Conservation (phyloP, 2,113 vertebrate genomes). For the Lonchura striata region DNA sequence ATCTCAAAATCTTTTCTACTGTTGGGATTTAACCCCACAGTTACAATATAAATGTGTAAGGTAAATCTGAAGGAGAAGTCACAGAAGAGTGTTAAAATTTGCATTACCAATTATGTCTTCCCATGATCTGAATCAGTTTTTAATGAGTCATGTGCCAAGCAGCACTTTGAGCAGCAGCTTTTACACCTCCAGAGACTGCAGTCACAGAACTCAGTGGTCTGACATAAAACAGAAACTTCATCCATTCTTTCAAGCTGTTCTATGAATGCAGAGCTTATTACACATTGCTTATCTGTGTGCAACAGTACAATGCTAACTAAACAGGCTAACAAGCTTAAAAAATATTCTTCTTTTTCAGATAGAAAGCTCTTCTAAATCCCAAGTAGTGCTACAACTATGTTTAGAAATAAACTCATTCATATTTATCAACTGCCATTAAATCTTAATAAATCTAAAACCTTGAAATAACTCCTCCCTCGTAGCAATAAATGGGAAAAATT, state of each 20-base stretch:
- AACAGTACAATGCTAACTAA: not conserved
- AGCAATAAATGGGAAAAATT: not conserved
- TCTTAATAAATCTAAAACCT: not conserved
- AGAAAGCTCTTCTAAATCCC: not conserved
- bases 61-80: not conserved
- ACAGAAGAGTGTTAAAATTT: not conserved
- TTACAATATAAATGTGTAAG: not conserved
- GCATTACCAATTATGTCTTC: not conserved
- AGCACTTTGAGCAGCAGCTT: not conserved
- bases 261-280: not conserved
- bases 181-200: not conserved
- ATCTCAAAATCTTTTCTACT: not conserved
- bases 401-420: not conserved
- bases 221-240: not conserved
- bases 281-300: not conserved
- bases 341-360: not conserved
- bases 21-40: not conserved
- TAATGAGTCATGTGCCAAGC: not conserved
- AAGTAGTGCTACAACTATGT: not conserved
- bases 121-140: not conserved
- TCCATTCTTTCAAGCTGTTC: not conserved
- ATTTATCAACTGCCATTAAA: not conserved
- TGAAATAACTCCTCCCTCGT: not conserved
- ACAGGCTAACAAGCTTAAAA: not conserved
- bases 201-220: not conserved